These are phyloP conservation scores for Synanthedon vespiformis DNA, from an alignment of 2,888 invertebrate species.

Conservation along the genomic window DNA sequence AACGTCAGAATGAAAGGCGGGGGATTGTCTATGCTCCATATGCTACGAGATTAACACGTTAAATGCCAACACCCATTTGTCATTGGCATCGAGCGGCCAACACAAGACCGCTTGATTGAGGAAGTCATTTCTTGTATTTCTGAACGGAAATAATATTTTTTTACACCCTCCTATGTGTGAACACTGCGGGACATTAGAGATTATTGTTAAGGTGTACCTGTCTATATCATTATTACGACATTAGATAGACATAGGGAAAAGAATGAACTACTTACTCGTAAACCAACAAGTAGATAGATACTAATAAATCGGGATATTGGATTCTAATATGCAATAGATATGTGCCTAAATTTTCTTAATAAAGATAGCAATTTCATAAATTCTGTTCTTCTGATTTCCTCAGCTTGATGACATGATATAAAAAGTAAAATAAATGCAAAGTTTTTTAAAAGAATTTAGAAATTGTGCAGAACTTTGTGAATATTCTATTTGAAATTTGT, in stretches of 20 bases:
- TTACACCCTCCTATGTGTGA: conserved; percentile 33
- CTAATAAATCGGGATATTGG: not conserved
- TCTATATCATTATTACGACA: conserved; percentile 29
- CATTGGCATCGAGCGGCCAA: conserved; percentile 28
- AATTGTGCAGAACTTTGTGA: no score
- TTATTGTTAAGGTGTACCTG: conserved; percentile 31
- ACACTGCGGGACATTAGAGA: conserved; percentile 45
- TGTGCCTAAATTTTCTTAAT: no score
- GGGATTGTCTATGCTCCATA: conserved; percentile 54
- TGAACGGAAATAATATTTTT: conserved; percentile 65
- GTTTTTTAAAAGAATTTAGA: no score
- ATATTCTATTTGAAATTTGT: no score
- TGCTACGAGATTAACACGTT: conserved; percentile 61
- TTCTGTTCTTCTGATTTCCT: no score
- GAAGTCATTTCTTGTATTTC: conserved; percentile 63
- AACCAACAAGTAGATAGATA: conserved; percentile 6
- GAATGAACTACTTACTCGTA: not conserved
- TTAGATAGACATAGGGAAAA: conserved; percentile 18
- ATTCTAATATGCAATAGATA: no score
- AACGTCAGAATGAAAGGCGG: conserved; percentile 39
- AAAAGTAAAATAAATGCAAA: no score
- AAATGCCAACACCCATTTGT: conserved; percentile 57
- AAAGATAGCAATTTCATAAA: no score
- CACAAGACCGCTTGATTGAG: conserved; percentile 55
- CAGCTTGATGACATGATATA: no score